Evolutionary conservation across 2,113 vertebrate genomes (phyloP).

Genomic region (Erpornis zantholeuca): DNA sequence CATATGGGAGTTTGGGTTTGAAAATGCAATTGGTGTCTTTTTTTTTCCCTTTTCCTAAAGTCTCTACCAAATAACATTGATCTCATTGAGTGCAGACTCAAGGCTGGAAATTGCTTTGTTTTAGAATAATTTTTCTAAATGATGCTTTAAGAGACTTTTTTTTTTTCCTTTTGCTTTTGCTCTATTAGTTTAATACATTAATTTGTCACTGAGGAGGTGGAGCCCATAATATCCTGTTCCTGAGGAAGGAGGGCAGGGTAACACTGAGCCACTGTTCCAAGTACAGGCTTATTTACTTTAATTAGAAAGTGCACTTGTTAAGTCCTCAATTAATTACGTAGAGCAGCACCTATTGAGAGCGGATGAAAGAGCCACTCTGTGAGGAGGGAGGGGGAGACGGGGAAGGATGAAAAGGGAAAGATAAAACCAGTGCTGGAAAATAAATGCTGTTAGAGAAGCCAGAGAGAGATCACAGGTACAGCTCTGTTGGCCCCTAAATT

Average conservation of each 20-base stretch:
- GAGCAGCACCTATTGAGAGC: constrained; percentile 45
- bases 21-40: not conserved
- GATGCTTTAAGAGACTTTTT: not conserved
- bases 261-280: constrained; percentile 54
- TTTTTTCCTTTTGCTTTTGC: not conserved
- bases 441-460: not conserved
- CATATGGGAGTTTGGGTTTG: not conserved
- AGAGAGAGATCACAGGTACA: not conserved
- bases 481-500: constrained; percentile 6
- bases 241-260: constrained; percentile 13
- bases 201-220: constrained; percentile 24
- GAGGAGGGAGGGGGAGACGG: not conserved
- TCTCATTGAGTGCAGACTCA: not conserved
- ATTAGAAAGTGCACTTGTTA: constrained; percentile 56
- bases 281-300: constrained; percentile 60
- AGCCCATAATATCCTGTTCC: constrained; percentile 46
- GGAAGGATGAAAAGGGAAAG: not conserved
- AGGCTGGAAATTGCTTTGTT: not conserved
- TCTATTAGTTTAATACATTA: constrained; percentile 42
- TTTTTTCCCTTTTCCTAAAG: not conserved
- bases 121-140: not conserved
- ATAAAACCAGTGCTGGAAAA: constrained; percentile 6
- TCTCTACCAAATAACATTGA: not conserved
- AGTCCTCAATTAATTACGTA: constrained; percentile 52
- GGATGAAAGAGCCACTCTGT: constrained; percentile 48